A percentile compares a stretch with the other conserved stretches of the same genome.
These are phyloP conservation scores for Acronicta alni DNA, from an alignment of 2,888 invertebrate species.

Conservation along the genomic window DNA sequence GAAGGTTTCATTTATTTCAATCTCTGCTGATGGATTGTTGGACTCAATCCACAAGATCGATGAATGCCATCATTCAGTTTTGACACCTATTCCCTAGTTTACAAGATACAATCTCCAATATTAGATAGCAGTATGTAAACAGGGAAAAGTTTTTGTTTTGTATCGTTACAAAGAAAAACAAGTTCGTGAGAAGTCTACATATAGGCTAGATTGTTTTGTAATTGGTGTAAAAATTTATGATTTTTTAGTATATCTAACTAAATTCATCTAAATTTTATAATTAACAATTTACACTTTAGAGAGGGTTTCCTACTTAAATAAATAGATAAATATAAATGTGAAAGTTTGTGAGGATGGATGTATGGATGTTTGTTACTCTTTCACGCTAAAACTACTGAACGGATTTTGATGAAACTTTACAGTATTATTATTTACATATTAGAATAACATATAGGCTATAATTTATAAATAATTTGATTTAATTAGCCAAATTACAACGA, in stretches of 20 bases:
- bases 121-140: constrained; percentile 7
- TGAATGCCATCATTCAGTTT: constrained; percentile 44
- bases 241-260: not conserved
- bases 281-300: no score
- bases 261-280: not conserved
- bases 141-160: constrained; percentile 21
- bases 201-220: constrained; percentile 43
- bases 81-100: constrained; percentile 35
- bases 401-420: no score
- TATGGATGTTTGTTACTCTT: no score
- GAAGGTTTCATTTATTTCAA: constrained; percentile 43
- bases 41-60: constrained; percentile 43
- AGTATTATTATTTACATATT: no score
- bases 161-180: constrained; percentile 38
- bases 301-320: no score
- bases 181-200: constrained; percentile 21
- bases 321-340: no score
- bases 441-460: no score
- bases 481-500: no score
- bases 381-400: no score
- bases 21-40: constrained; percentile 43
- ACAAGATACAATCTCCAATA: constrained; percentile 25
- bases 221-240: constrained; percentile 34
- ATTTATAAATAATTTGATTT: no score
- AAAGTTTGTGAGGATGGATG: no score